Conservation (phyloP, 2,113 vertebrate species). For the Dissostichus mawsoni region DNA sequence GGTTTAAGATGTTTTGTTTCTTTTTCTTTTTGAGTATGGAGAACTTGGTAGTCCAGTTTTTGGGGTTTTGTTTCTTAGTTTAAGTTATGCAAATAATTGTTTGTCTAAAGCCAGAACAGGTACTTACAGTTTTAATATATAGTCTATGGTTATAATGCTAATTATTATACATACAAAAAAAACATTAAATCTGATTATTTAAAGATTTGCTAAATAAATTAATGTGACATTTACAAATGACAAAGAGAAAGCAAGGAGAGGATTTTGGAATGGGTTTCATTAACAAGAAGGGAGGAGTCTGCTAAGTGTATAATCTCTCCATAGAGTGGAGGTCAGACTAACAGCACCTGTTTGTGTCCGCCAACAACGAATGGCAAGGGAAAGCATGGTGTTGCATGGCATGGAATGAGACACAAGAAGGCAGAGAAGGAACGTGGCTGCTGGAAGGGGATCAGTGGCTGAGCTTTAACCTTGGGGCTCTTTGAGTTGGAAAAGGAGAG, state of each 20-base stretch:
- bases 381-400: slow-evolving; percentile 26
- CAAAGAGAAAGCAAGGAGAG: slow-evolving; percentile 36
- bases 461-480: slow-evolving; percentile 75
- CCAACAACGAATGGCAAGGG: slow-evolving; percentile 23
- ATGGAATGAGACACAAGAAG: slow-evolving; percentile 53
- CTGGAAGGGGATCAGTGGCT: slow-evolving; percentile 82
- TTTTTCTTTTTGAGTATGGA: too few relatives aligned
- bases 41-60: too few relatives aligned
- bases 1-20: too few relatives aligned
- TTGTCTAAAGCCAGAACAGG: too few relatives aligned
- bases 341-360: slow-evolving; percentile 66
- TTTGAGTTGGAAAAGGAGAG: slow-evolving; percentile 71
- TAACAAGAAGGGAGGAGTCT: slow-evolving; percentile 40
- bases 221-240: neutral
- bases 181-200: too few relatives aligned
- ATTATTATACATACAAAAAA: too few relatives aligned
- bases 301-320: slow-evolving; percentile 69
- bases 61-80: too few relatives aligned
- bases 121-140: too few relatives aligned
- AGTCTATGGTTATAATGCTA: too few relatives aligned
- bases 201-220: too few relatives aligned
- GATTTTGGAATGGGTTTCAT: slow-evolving; percentile 55
- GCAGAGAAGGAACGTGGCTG: slow-evolving; percentile 64
- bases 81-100: too few relatives aligned
- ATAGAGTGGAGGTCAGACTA: slow-evolving; percentile 68